Base-by-base conservation (phyloP, 2,113 vertebrate genomes). In the Paradisaea rubra region DNA sequence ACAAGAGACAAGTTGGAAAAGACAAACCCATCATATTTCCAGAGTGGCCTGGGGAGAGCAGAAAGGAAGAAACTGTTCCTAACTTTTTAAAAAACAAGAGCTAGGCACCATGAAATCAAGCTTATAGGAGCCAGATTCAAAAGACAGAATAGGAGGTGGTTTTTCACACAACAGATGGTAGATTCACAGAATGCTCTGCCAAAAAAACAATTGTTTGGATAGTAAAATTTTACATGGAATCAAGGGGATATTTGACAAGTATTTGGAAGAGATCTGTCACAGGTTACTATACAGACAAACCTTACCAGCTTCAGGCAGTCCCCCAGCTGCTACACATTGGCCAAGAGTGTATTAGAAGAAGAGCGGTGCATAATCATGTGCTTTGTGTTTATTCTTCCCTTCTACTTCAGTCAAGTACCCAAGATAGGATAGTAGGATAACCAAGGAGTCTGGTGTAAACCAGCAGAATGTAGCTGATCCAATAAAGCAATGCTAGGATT, bases 131-230 rank as follows among this genome's bases (percentile, higher is more conserved):
- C 27, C 89, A 95, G 37, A 91, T 71, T 81, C 17, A 37, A 54
- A 85, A 71, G 57, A 82, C 24, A 81, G 70, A 87, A 89, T 70
- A 79, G 47, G 52, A 96, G 52, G 28, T 15, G 15, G 20, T n/a
- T 93, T 89, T 84, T 96, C 90, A 82, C 91, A 96, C 66, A 89
- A 71, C 93, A 96, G 91, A 96, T 96, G 93, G 88, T 13, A 69
- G n/a, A 76, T 47, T 93, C 0, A 10, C 60, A 87, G 47, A 87
- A 65, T 50, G 42, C 45, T 79, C 45, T 61, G 85, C 78, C 56
- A 94, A 89, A 94, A 50, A 59, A 89, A 42, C 83, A 81, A 30
- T 28, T 0, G 7, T 56, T 42, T 49, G 25, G 23, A 85, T 80
- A 70, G 28, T 56, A 56, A 93, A 76, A 94, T 80, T 65, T 76